Percentiles rank a stretch among this genome's conserved stretches.
These are phyloP conservation scores for Chaitophorus viminalis DNA, from an alignment of 2,888 invertebrate species.

Conservation along the genomic window DNA sequence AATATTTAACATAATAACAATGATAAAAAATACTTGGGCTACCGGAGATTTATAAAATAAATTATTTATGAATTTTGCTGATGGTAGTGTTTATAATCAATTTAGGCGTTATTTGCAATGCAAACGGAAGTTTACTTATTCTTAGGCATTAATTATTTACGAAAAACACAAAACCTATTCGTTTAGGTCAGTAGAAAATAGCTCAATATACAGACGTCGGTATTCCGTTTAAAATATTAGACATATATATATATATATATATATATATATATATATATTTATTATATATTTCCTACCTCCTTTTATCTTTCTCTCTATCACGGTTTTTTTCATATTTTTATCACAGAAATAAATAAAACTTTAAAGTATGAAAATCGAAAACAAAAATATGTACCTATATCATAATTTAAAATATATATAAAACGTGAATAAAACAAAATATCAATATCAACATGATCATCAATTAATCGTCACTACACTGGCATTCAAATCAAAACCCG, in stretches of 20 bases:
- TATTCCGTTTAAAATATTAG: conserved; percentile 32
- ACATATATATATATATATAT: conserved; percentile 1
- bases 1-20: conserved; percentile 61
- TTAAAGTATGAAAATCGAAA: neutral
- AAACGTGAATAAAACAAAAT: conserved; percentile 23
- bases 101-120: conserved; percentile 60
- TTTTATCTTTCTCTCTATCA: neutral
- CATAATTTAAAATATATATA: neutral
- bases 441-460: neutral
- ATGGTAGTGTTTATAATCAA: conserved; percentile 57
- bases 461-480: conserved; percentile 7
- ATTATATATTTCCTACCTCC: conserved; percentile 1
- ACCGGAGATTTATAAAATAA: conserved; percentile 61
- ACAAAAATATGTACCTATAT: neutral
- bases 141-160: conserved; percentile 55
- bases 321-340: neutral
- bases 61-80: conserved; percentile 61
- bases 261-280: conserved; percentile 9
- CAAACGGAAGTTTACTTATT: conserved; percentile 61
- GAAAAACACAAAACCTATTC: conserved; percentile 58
- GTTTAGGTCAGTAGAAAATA: conserved; percentile 55
- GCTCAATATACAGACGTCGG: conserved; percentile 27
- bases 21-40: conserved; percentile 43
- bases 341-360: neutral
- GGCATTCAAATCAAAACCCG: conserved; percentile 13